phyloP scores from a whole-genome alignment of 2,888 invertebrate species.

The Zeuzera pyrina region DNA sequence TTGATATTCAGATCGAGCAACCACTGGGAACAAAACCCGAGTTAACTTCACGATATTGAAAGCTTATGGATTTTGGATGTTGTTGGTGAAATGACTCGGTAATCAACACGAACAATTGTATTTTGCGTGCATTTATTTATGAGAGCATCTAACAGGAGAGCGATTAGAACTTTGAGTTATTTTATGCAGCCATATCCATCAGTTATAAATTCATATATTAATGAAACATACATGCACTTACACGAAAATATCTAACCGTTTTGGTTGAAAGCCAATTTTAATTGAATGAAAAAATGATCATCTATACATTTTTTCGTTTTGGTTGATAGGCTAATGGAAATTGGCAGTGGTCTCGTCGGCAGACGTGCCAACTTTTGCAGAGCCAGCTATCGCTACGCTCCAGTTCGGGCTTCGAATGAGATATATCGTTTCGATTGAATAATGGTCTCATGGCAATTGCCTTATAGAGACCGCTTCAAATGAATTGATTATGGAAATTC shows the following conservation, averaged over 20 bases:
- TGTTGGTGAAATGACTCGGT: slow-evolving; percentile 41
- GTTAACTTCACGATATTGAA: slow-evolving; percentile 69
- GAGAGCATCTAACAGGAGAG: too few relatives aligned
- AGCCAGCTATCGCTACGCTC: slow-evolving; percentile 66
- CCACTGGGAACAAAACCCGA: slow-evolving; percentile 68
- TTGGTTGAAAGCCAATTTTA: slow-evolving; percentile 67
- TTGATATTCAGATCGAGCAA: slow-evolving; percentile 70
- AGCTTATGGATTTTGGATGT: slow-evolving; percentile 70
- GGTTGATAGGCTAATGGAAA: slow-evolving; percentile 73
- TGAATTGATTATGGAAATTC: slow-evolving; percentile 44
- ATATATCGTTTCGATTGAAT: slow-evolving; percentile 69
- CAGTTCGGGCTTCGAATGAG: slow-evolving; percentile 56
- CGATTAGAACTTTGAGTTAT: too few relatives aligned
- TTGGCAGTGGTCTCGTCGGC: slow-evolving; percentile 67
- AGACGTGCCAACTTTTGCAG: slow-evolving; percentile 68
- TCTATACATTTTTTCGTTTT: slow-evolving; percentile 71
- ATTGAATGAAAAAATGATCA: slow-evolving; percentile 72
- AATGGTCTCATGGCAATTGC: slow-evolving; percentile 63
- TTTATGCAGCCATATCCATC: too few relatives aligned
- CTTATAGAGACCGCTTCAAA: slow-evolving; percentile 36
- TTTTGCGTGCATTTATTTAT: too few relatives aligned
- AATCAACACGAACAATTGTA: too few relatives aligned
- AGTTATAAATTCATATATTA: too few relatives aligned
- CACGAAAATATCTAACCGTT: slow-evolving; percentile 34
- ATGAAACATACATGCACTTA: too few relatives aligned